These are phyloP conservation scores for Napeogenes sylphis DNA, from an alignment of 2,888 invertebrate genomes.

Conservation along the genomic window DNA sequence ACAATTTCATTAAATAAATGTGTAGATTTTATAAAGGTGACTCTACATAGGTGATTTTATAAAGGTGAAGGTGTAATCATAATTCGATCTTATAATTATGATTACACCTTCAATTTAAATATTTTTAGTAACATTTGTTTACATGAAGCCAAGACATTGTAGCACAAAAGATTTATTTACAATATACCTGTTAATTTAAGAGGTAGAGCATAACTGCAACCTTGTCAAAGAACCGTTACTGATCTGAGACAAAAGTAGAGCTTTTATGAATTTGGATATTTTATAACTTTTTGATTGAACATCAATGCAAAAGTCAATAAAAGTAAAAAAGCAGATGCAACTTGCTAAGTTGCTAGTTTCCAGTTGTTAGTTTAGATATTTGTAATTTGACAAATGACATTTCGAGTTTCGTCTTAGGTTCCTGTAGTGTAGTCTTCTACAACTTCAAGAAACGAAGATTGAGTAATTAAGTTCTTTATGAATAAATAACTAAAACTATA, in stretches of 20 bases:
- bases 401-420: not conserved
- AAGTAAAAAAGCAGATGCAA: conserved; percentile 9
- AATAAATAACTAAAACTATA: no score
- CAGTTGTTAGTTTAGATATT: not conserved
- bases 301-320: conserved; percentile 10
- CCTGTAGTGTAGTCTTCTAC: no score
- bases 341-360: conserved; percentile 9
- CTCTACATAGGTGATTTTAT: no score
- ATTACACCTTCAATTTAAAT: not conserved
- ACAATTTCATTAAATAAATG: no score
- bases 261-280: not conserved
- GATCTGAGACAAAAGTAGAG: not conserved
- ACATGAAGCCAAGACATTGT: conserved; percentile 16
- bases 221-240: not conserved
- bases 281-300: not conserved
- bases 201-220: not conserved
- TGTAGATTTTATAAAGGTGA: no score
- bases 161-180: conserved; percentile 10
- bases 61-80: no score
- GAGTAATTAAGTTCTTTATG: no score
- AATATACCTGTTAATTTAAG: conserved; percentile 17
- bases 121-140: conserved; percentile 16
- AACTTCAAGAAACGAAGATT: not conserved
- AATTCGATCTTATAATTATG: no score
- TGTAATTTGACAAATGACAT: conserved; percentile 7